Conservation (phyloP, 2,797 vertebrate genomes). For the Microctenopoma stevenorrisi region DNA sequence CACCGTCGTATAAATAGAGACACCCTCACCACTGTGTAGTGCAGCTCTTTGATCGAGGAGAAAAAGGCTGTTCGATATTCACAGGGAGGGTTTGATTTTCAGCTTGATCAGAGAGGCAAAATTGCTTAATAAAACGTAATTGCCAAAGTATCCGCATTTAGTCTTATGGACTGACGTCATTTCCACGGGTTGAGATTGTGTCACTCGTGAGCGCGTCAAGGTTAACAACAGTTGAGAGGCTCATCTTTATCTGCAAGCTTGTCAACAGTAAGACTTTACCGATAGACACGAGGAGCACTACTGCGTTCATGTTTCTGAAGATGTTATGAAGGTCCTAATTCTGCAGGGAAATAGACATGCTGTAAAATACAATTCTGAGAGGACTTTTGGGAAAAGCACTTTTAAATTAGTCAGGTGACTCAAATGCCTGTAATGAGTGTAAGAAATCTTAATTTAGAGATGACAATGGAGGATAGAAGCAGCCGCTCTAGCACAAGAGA, state of each 20-base stretch:
- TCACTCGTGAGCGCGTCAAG: slow-evolving; percentile 62
- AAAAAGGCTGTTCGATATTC: slow-evolving; percentile 34
- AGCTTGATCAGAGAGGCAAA: slow-evolving; percentile 20
- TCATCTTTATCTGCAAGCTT: slow-evolving; percentile 80
- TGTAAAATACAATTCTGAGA: slow-evolving; percentile 42
- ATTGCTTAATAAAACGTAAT: slow-evolving; percentile 18
- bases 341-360: slow-evolving; percentile 41
- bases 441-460: slow-evolving; percentile 54
- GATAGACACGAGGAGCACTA: slow-evolving; percentile 35
- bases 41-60: slow-evolving; percentile 42
- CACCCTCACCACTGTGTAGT: slow-evolving; percentile 51
- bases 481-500: slow-evolving; percentile 61
- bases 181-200: slow-evolving; percentile 65
- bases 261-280: slow-evolving; percentile 64
- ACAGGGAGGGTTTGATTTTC: slow-evolving; percentile 12
- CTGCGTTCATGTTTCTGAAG: slow-evolving; percentile 35
- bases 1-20: slow-evolving; percentile 78
- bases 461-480: slow-evolving; percentile 71
- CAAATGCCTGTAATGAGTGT: slow-evolving; percentile 57
- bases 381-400: slow-evolving; percentile 23
- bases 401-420: slow-evolving; percentile 23
- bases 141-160: slow-evolving; percentile 23
- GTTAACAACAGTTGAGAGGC: slow-evolving; percentile 79
- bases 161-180: slow-evolving; percentile 66
- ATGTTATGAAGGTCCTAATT: slow-evolving; percentile 10